These are phyloP conservation scores for Panulirus ornatus DNA, from an alignment of 1,140 invertebrate genomes.

Conservation along the genomic window DNA sequence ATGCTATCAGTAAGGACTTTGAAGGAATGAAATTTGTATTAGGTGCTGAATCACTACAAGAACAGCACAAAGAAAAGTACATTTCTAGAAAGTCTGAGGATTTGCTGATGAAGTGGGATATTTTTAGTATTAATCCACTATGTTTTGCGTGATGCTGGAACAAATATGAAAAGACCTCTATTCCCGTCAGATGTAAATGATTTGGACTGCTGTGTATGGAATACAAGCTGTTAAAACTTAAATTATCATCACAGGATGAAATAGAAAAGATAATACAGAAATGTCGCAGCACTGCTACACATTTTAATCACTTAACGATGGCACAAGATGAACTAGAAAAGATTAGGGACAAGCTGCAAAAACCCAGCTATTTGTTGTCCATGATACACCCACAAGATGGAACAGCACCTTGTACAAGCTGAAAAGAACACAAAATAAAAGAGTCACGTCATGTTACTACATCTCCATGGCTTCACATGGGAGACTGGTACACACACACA, in stretches of 20 bases:
- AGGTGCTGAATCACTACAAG: too few species aligned
- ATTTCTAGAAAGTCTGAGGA: background rate
- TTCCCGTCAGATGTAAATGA: conserved; percentile 40
- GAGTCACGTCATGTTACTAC: conserved; percentile 31
- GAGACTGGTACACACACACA: too few species aligned
- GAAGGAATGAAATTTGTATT: too few species aligned
- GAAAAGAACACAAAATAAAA: conserved; percentile 37
- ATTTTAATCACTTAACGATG: conserved; percentile 51
- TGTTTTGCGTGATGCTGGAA: conserved; percentile 38
- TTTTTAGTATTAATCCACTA: conserved; percentile 10
- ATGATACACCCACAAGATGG: conserved; percentile 55
- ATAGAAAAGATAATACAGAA: conserved; percentile 30
- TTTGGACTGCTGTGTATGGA: background rate
- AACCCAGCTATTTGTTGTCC: conserved; percentile 25
- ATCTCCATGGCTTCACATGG: too few species aligned
- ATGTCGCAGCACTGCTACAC: conserved; percentile 42
- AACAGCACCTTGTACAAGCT: conserved; percentile 51
- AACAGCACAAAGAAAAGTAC: too few species aligned
- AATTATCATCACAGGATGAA: too few species aligned
- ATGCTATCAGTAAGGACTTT: too few species aligned
- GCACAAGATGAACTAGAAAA: too few species aligned
- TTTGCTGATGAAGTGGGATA: conserved; percentile 29
- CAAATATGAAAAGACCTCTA: too few species aligned
- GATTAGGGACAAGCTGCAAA: conserved; percentile 40
- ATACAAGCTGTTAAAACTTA: background rate